These are phyloP conservation scores for Gallinago solitaria DNA, from an alignment of 2,797 vertebrate genomes.

Conservation along the genomic window DNA sequence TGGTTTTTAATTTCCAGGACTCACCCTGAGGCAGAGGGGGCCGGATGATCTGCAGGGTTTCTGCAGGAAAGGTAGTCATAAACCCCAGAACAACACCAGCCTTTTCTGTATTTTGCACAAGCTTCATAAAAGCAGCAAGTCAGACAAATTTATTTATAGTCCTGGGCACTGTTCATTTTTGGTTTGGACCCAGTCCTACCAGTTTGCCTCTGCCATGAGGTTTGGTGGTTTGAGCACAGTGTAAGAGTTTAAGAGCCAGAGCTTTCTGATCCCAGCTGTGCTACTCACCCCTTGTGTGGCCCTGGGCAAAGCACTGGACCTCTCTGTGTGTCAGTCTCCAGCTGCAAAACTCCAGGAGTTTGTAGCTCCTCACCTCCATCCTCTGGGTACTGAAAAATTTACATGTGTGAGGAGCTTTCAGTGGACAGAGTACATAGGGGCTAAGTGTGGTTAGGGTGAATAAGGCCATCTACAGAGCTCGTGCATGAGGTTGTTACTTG, in stretches of 20 bases:
- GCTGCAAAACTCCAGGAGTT: neutral
- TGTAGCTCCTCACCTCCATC: neutral
- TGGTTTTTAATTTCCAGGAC: conserved; percentile 8
- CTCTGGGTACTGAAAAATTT: neutral
- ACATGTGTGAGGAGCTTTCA: neutral
- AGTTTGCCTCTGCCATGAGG: neutral
- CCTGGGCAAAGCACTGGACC: neutral
- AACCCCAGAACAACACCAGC: neutral
- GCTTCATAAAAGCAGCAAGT: neutral
- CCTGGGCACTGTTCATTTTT: neutral
- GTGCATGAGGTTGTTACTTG: neutral
- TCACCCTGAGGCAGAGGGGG: neutral
- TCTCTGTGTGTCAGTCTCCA: neutral
- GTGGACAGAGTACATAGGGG: neutral
- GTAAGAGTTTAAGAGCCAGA: neutral
- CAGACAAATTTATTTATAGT: conserved; percentile 16
- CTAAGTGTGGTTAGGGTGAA: neutral
- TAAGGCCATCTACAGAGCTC: neutral
- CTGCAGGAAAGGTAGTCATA: neutral
- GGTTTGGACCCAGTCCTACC: conserved; percentile 13
- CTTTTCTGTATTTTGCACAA: neutral
- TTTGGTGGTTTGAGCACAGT: neutral
- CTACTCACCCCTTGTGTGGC: neutral
- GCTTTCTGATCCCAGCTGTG: neutral
- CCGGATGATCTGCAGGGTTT: neutral